Evolutionary conservation across 2,888 invertebrate species (phyloP), one percentile per base, ranked within the genome.

Genomic region (Ferdinandea cuprea): DNA sequence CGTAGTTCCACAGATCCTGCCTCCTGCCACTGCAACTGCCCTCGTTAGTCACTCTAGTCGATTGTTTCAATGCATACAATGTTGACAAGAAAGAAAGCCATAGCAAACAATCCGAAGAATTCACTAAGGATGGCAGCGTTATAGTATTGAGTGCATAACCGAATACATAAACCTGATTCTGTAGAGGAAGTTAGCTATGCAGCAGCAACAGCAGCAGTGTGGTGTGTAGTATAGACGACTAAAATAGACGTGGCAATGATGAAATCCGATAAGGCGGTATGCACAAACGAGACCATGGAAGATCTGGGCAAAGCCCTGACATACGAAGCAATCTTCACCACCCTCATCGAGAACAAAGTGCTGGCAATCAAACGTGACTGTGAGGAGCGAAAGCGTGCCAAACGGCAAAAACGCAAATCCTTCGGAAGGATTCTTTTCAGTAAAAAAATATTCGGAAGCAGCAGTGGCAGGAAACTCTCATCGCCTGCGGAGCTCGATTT

Each of bases 351-450:
- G 86, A 90, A 91, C 86, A 91, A 91, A 87, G 89, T 91, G 87
- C 87, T 89, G 85, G 90, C 90, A 28, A 90, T 91, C 78, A 91
- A 91, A 84, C 89, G 90, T 19, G 91, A 91, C 63, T 91, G 91
- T 58, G 91, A 91, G 86, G 90, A 90, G 79, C 89, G 89, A 28
- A 90, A 90, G 74, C 86, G 88, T 15, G 88, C 89, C 21, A 91
- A 90, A 83, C 88, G 89, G 48, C 87, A 90, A 79, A 89, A 89
- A 52, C 89, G 90, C 2, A 89, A 88, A 59, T 89, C 90, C 5
- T 89, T 91, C 65, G 89, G 91, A 2, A 87, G 89, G 21, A 90
- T 90, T 15, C 85, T 91, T 37, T 86, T 91, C 85, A 88, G 89
- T 1, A 88, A 88, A 42, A 89, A 89, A 32, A 86, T 91, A 3